Percentiles rank a stretch among this genome's conserved stretches.
These are phyloP conservation scores for Zelleria hepariella DNA, from an alignment of 2,888 invertebrate species.

Conservation along the genomic window DNA sequence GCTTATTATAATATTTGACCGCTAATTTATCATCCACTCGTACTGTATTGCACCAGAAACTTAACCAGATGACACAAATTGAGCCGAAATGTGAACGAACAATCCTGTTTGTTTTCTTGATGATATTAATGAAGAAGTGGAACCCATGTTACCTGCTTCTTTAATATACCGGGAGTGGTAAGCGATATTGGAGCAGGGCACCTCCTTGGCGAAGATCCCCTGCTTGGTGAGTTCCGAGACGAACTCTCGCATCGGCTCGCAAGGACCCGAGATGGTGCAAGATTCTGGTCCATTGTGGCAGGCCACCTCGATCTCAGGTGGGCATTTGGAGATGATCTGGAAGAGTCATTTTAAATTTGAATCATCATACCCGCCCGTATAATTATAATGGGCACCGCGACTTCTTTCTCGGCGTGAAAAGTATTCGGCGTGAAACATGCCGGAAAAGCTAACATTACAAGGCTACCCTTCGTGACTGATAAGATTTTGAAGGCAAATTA, in stretches of 20 bases:
- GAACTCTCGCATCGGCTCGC: conserved; percentile 72
- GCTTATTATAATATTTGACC: too few relatives aligned
- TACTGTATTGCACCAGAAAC: too few relatives aligned
- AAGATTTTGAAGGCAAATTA: too few relatives aligned
- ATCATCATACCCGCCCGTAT: too few relatives aligned
- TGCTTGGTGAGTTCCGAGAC: conserved; percentile 55
- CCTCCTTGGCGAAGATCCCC: conserved; percentile 17
- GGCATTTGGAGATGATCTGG: conserved; percentile 46
- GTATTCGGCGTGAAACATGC: too few relatives aligned
- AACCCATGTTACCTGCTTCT: conserved; percentile 39
- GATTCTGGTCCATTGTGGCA: conserved; percentile 86
- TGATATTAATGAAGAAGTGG: neutral
- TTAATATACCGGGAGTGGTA: conserved; percentile 85
- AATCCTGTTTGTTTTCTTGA: neutral
- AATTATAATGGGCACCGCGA: too few relatives aligned
- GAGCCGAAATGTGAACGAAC: too few relatives aligned
- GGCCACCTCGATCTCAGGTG: conserved; percentile 78
- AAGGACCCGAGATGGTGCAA: conserved; percentile 84
- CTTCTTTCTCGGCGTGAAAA: too few relatives aligned
- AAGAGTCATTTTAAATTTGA: neutral
- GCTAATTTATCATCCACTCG: too few relatives aligned
- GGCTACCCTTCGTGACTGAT: too few relatives aligned
- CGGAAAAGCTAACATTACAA: too few relatives aligned
- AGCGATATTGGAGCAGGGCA: conserved; percentile 79
- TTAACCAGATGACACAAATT: too few relatives aligned